Percentiles rank a stretch among this genome's conserved stretches.
Evolutionary conservation across 2,888 invertebrate species (phyloP).

Genomic region (Apamea sordens): DNA sequence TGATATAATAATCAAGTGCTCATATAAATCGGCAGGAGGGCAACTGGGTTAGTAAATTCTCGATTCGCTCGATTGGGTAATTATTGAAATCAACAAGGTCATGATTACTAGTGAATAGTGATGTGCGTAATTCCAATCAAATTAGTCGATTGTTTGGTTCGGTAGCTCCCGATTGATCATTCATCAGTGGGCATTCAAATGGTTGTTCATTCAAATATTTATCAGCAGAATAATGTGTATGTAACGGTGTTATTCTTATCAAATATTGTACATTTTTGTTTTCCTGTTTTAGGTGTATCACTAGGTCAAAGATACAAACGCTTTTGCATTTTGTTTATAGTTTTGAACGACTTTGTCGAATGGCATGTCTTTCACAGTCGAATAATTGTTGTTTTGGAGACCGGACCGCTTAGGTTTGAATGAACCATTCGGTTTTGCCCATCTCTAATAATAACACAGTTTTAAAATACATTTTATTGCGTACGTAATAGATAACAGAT

Average conservation of each 20-base stretch:
- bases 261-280: slow-evolving; percentile 23
- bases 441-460: background rate
- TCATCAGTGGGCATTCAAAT: slow-evolving; percentile 9
- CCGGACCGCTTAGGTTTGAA: background rate
- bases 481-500: slow-evolving; percentile 3
- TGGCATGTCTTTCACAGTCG: background rate
- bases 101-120: slow-evolving; percentile 26
- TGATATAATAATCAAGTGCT: slow-evolving; percentile 27
- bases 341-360: background rate
- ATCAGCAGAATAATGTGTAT: slow-evolving; percentile 13
- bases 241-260: slow-evolving; percentile 29
- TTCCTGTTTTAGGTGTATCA: slow-evolving; percentile 34
- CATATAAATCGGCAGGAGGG: slow-evolving; percentile 27
- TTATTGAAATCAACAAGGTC: slow-evolving; percentile 43
- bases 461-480: background rate
- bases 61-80: slow-evolving; percentile 24
- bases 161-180: background rate
- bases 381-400: background rate
- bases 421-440: background rate
- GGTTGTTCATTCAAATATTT: slow-evolving; percentile 19
- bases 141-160: slow-evolving; percentile 7
- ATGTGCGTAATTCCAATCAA: slow-evolving; percentile 27
- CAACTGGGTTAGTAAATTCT: slow-evolving; percentile 14
- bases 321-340: slow-evolving; percentile 2
- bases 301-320: slow-evolving; percentile 27